Percentiles rank a stretch among this genome's conserved stretches.
These are phyloP conservation scores for Heterohyrax brucei DNA, from an alignment of 2,797 vertebrate genomes.

Conservation along the genomic window DNA sequence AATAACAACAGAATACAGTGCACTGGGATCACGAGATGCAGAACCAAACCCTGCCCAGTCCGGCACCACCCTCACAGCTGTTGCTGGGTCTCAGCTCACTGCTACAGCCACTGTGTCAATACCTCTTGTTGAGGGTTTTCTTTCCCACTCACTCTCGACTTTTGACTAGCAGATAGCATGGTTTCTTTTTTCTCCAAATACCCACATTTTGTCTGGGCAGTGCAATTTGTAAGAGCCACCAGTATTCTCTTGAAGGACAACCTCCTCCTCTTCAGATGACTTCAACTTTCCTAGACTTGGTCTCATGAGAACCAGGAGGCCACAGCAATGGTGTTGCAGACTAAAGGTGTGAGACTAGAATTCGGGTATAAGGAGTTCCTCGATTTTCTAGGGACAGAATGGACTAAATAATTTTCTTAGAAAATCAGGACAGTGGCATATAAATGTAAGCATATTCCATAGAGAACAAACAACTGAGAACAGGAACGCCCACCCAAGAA, in stretches of 20 bases:
- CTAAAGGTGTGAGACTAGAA: not conserved
- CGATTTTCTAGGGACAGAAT: not conserved
- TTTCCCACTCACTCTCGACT: too few relatives aligned
- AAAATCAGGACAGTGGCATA: not conserved
- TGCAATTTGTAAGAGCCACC: not conserved
- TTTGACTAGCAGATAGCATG: not conserved
- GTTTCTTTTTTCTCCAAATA: not conserved
- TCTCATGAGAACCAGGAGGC: not conserved
- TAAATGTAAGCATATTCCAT: not conserved
- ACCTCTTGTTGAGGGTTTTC: too few relatives aligned
- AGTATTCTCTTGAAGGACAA: slow-evolving; percentile 15
- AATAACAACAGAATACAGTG: not conserved
- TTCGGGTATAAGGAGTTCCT: not conserved
- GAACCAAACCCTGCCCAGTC: too few relatives aligned
- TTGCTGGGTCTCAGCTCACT: too few relatives aligned
- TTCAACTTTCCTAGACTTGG: not conserved
- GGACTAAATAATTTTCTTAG: not conserved
- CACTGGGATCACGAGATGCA: not conserved
- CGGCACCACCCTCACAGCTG: too few relatives aligned
- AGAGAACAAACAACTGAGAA: not conserved
- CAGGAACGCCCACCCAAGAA: rapidly evolving
- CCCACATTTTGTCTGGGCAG: not conserved
- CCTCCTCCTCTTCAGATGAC: not conserved
- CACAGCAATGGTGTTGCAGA: not conserved
- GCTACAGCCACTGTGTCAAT: too few relatives aligned